These are phyloP conservation scores for Sebastes fasciatus DNA, from an alignment of 2,113 vertebrate species.

Conservation along the genomic window DNA sequence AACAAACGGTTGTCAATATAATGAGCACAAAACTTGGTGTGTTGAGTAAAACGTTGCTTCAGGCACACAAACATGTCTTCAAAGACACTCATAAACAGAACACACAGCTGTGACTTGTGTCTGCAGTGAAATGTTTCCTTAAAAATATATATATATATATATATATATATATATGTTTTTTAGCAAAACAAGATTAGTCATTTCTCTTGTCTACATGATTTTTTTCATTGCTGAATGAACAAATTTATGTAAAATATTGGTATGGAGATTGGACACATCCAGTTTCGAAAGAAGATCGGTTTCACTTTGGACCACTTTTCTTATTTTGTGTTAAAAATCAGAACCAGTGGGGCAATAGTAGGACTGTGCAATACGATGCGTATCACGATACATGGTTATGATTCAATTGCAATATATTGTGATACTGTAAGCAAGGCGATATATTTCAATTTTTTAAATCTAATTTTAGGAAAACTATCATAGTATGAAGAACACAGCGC, in stretches of 20 bases:
- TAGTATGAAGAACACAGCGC: too few species aligned
- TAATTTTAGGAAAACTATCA: too few species aligned
- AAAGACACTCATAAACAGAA: background rate
- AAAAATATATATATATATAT: too few species aligned
- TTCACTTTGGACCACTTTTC: background rate
- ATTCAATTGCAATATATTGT: too few species aligned
- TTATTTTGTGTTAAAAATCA: background rate
- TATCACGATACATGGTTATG: too few species aligned
- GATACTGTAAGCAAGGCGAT: too few species aligned
- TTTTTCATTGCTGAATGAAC: background rate
- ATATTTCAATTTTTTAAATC: too few species aligned
- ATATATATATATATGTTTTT: background rate
- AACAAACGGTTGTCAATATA: background rate
- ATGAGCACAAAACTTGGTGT: background rate
- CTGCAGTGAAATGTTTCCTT: background rate
- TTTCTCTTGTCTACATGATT: background rate
- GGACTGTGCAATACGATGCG: too few species aligned
- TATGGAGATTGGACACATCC: background rate
- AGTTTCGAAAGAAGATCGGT: background rate
- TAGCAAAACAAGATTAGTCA: background rate
- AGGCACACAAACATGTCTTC: background rate
- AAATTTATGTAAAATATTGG: background rate
- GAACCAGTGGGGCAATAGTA: background rate
- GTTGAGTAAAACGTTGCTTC: background rate
- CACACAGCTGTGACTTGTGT: background rate